Base-by-base conservation (phyloP, 37 sponge, comb jelly and placozoan species). In the Haliclona indistincta region DNA sequence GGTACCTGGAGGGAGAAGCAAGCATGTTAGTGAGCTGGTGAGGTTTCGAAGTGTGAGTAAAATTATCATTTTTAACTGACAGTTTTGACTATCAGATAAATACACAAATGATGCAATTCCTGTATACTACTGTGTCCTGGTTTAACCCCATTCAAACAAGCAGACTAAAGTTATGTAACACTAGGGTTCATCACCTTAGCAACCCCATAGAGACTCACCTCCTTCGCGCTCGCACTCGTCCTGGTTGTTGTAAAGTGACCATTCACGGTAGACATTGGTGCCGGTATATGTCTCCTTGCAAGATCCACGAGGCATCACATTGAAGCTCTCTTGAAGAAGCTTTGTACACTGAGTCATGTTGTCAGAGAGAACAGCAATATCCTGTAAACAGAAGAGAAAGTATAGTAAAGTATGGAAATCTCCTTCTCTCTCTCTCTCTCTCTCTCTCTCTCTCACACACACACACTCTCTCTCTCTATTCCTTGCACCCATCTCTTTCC, bases 301-400 rank as follows among this genome's bases (percentile, higher is more conserved):
- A 22, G 65, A 56, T 11, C 79, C 70, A 43, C 72, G 82, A 28
- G 90, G 87, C 49, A 60, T 22, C 0, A 88, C 90, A 75, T 97
- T 97, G 82, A 87, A 88, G 53, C 95, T 96, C 79, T 96, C 88
- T 4, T 52, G 37, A 39, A 38, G 63, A 64, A 89, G 93, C 47
- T 54, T 63, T 28, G 74, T 63, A 87, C 99, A 98, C 33, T 56
- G 77, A 6, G 76, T 58, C 2, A 64, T 69, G 68, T 98, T 84
- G 70, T 81, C 77, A 17, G 91, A 81, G 19, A 98, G 81, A 8
- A 92, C 74, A 49, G 96, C 99, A 67, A 98, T 89, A 43, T 98
- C 99, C 82, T 81, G 64, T 40, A 8, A 4, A n/a, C n/a, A n/a
- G n/a, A n/a, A 10, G 25, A 51, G 15, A 51, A 20, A 51, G 19